These are phyloP conservation scores for Cottus gobio DNA, from an alignment of 2,113 vertebrate genomes.

Conservation along the genomic window DNA sequence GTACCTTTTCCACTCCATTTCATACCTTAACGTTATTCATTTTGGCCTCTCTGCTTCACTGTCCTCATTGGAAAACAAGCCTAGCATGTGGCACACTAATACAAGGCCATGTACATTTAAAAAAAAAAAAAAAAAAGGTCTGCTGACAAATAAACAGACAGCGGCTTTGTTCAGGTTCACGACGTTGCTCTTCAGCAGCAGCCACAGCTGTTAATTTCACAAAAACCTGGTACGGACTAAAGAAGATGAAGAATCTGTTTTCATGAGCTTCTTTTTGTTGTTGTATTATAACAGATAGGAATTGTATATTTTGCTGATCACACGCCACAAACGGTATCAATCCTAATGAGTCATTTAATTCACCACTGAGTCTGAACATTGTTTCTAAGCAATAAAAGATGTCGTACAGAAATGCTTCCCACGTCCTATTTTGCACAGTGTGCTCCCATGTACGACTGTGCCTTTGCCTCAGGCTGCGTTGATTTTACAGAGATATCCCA, in stretches of 20 bases:
- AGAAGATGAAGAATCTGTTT: background rate
- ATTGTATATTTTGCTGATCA: background rate
- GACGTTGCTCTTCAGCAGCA: background rate
- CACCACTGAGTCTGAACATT: background rate
- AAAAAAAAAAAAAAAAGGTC: slow-evolving; percentile 3
- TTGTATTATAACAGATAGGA: background rate
- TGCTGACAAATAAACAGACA: slow-evolving; percentile 29
- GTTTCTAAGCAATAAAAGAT: background rate
- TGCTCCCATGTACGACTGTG: slow-evolving; percentile 18
- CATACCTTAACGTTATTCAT: background rate
- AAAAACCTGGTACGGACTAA: background rate
- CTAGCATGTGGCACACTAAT: slow-evolving; percentile 5
- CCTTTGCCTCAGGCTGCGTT: slow-evolving; percentile 2
- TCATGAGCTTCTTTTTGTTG: background rate
- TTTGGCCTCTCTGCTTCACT: slow-evolving; percentile 14
- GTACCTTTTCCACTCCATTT: background rate
- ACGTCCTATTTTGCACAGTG: slow-evolving; percentile 15
- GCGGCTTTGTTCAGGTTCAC: slow-evolving; percentile 1
- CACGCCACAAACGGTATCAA: background rate
- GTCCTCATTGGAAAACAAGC: slow-evolving; percentile 4
- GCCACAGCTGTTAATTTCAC: background rate
- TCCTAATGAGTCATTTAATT: slow-evolving; percentile 4
- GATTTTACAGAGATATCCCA: slow-evolving; percentile 39
- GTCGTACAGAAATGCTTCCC: background rate
- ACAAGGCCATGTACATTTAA: slow-evolving; percentile 3